Percentiles rank a stretch among this genome's conserved stretches.
Evolutionary conservation across 2,797 vertebrate genomes (phyloP).

Genomic region (Hybognathus amarus): DNA sequence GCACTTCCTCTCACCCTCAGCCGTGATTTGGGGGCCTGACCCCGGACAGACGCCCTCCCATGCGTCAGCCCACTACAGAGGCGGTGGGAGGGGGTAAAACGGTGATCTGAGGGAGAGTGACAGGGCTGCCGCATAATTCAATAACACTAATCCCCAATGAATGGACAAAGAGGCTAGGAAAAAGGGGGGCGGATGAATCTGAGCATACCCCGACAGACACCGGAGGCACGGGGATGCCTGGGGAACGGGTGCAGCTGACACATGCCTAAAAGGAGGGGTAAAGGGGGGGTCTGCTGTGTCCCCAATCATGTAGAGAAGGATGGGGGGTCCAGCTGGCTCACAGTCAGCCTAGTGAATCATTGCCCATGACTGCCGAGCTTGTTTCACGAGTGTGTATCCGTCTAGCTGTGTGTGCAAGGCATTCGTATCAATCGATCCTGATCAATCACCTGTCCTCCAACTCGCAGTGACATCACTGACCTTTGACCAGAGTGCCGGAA

Average conservation of each 20-base stretch:
- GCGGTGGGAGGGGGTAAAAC: constrained; percentile 25
- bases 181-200: constrained; percentile 61
- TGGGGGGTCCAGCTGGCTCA: constrained; percentile 71
- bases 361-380: constrained; percentile 58
- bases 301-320: constrained; percentile 40
- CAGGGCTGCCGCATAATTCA: constrained; percentile 74
- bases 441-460: constrained; percentile 70
- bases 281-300: constrained; percentile 40
- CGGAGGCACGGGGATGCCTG: constrained; percentile 52
- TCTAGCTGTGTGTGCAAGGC: constrained; percentile 45
- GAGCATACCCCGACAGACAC: constrained; percentile 62
- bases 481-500: constrained; percentile 61
- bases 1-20: constrained; percentile 62
- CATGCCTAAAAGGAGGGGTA: constrained; percentile 52
- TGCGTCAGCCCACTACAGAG: constrained; percentile 22
- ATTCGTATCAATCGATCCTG: constrained; percentile 67
- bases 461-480: constrained; percentile 60
- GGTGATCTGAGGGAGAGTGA: constrained; percentile 47
- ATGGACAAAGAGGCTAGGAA: constrained; percentile 70
- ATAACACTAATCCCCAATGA: constrained; percentile 83
- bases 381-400: constrained; percentile 25
- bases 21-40: constrained; percentile 33
- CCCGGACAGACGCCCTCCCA: constrained; percentile 26
- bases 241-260: constrained; percentile 77
- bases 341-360: constrained; percentile 69